Evolutionary conservation across 2,888 invertebrate species (phyloP).

Genomic region (Mimachlamys varia): DNA sequence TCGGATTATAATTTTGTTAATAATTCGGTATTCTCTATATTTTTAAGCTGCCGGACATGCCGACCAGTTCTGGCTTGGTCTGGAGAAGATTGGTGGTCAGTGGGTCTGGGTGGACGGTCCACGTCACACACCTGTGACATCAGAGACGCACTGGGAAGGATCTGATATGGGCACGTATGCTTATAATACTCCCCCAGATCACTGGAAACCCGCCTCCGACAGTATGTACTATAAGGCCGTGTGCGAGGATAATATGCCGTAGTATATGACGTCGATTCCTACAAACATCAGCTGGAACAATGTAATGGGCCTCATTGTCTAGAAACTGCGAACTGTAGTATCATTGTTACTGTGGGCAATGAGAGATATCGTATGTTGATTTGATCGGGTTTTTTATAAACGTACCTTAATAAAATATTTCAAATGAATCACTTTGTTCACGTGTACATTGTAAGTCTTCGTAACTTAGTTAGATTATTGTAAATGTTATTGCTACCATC

Average conservation of each 20-base stretch:
- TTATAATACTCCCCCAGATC: conserved; percentile 44
- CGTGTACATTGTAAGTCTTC: too few relatives aligned
- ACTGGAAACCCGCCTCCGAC: conserved; percentile 40
- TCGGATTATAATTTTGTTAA: too few relatives aligned
- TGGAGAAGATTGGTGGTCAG: conserved; percentile 42
- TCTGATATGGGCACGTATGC: conserved; percentile 21
- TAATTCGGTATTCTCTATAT: too few relatives aligned
- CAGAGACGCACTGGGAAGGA: conserved; percentile 44
- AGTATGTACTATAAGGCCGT: conserved; percentile 40
- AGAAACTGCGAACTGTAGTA: too few relatives aligned
- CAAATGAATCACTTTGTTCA: too few relatives aligned
- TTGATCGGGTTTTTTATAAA: too few relatives aligned
- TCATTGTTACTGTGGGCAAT: too few relatives aligned
- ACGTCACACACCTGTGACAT: background rate
- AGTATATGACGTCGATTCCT: background rate
- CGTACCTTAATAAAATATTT: too few relatives aligned
- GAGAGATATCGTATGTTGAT: too few relatives aligned
- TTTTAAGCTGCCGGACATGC: conserved; percentile 34
- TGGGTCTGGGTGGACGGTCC: conserved; percentile 44
- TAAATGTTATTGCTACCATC: too few relatives aligned
- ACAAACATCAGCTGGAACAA: background rate
- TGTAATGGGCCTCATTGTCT: too few relatives aligned
- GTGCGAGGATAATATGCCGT: conserved; percentile 41
- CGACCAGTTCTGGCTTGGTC: conserved; percentile 46
- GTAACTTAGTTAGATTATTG: too few relatives aligned